Percentiles rank a stretch among this genome's conserved stretches.
Conservation (phyloP, 1,140 invertebrate genomes). For the Hycleus cichorii region DNA sequence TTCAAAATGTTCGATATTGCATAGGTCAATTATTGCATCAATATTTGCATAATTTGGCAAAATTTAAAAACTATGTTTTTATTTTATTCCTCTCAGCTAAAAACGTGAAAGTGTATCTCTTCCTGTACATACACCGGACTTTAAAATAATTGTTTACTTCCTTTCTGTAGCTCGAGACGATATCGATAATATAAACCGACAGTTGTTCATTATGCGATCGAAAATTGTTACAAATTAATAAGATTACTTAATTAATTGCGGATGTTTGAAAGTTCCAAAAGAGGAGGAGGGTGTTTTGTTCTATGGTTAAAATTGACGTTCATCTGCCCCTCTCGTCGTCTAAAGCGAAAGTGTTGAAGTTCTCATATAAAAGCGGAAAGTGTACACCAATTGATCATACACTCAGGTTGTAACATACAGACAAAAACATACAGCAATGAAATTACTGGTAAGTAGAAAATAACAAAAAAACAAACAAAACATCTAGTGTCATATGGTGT, state of each 20-base stretch:
- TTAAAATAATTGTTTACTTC: too few species aligned
- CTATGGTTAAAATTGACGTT: neutral
- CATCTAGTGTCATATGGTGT: neutral
- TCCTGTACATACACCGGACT: too few species aligned
- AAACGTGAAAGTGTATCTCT: too few species aligned
- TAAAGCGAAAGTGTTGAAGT: slow-evolving; percentile 21
- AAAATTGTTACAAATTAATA: neutral
- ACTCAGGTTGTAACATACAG: slow-evolving; percentile 20
- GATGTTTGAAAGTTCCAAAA: slow-evolving; percentile 12
- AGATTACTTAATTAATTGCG: slow-evolving; percentile 12
- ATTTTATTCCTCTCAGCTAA: too few species aligned
- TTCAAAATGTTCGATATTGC: too few species aligned
- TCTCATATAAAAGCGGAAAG: slow-evolving; percentile 23
- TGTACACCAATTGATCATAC: slow-evolving; percentile 13
- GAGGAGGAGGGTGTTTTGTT: slow-evolving; percentile 21
- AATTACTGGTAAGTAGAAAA: slow-evolving; percentile 33
- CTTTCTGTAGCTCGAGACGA: neutral
- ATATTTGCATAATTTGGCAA: too few species aligned
- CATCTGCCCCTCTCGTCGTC: neutral
- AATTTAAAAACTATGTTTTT: too few species aligned
- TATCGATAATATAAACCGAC: neutral
- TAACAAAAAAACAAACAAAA: neutral
- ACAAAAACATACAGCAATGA: slow-evolving; percentile 23
- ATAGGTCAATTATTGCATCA: too few species aligned
- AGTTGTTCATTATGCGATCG: neutral